Evolutionary conservation across 1,140 invertebrate species (phyloP).

Genomic region (Dendrolimus punctatus): DNA sequence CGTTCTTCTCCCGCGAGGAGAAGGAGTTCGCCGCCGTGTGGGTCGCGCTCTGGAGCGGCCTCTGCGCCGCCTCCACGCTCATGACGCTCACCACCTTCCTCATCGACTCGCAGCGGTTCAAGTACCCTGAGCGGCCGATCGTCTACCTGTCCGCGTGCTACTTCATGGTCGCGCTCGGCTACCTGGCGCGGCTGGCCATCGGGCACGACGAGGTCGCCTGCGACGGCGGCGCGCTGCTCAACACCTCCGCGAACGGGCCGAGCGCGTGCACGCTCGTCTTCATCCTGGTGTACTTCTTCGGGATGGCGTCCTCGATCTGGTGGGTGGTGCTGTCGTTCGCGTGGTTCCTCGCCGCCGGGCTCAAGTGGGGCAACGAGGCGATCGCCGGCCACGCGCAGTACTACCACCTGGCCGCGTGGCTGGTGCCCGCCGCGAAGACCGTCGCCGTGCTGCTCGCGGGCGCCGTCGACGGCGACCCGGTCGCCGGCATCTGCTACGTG

Average conservation of each 20-base stretch:
- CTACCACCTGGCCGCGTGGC: conserved; percentile 94
- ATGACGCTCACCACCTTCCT: conserved; percentile 94
- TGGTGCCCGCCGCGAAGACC: conserved; percentile 88
- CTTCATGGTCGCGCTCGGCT: conserved; percentile 94
- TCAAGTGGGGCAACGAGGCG: conserved; percentile 97
- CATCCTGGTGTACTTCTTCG: conserved; percentile 93
- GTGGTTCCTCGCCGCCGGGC: conserved; percentile 94
- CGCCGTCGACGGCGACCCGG: conserved; percentile 93
- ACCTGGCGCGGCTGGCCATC: conserved; percentile 86
- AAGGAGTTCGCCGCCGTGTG: conserved; percentile 92
- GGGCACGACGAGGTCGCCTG: conserved; percentile 94
- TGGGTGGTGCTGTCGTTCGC: conserved; percentile 96
- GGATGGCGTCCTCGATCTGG: conserved; percentile 95
- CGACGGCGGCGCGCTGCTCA: conserved; percentile 82
- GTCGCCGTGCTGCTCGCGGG: conserved; percentile 85
- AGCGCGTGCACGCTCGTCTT: conserved; percentile 90
- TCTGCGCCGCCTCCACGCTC: conserved; percentile 94
- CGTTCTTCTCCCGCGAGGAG: conserved; percentile 91
- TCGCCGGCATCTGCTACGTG: conserved; percentile 96
- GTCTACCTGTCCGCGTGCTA: conserved; percentile 97
- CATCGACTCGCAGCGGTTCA: conserved; percentile 93
- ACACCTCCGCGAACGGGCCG: conserved; percentile 78
- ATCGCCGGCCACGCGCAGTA: conserved; percentile 95
- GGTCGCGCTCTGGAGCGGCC: conserved; percentile 95
- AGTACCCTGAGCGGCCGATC: conserved; percentile 95